phyloP scores from a whole-genome alignment of 2,113 vertebrate species.

The Delphinus delphis region DNA sequence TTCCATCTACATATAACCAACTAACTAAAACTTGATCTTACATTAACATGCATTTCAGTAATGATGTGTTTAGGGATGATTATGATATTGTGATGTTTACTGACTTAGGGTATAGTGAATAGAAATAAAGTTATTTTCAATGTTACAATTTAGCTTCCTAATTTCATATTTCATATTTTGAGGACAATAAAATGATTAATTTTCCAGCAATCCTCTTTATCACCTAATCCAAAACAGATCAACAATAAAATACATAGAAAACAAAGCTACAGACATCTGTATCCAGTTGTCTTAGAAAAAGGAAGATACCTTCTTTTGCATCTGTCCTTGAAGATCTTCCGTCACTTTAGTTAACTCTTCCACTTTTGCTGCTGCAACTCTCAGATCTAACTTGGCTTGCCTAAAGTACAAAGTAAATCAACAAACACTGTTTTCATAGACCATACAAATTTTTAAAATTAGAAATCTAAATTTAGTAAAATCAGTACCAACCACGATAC shows the following conservation, averaged over 20 bases:
- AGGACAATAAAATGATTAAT: neutral
- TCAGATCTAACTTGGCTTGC: slow-evolving; percentile 89
- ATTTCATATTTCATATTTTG: slow-evolving; percentile 41
- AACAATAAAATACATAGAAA: neutral
- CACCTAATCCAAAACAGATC: neutral
- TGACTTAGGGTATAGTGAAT: neutral
- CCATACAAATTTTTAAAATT: neutral
- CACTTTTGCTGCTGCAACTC: slow-evolving; percentile 87
- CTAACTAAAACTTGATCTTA: neutral
- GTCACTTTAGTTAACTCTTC: slow-evolving; percentile 89
- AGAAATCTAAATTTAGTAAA: neutral
- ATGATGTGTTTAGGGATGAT: neutral
- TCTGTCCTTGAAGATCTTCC: slow-evolving; percentile 87
- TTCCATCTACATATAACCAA: neutral
- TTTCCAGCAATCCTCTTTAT: neutral
- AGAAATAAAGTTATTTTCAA: neutral
- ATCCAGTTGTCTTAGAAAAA: neutral
- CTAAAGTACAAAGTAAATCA: slow-evolving; percentile 80
- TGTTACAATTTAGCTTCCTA: neutral
- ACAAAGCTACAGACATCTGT: neutral
- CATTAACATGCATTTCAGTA: neutral
- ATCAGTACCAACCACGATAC: neutral
- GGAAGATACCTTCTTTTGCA: slow-evolving; percentile 88
- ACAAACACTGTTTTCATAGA: neutral
- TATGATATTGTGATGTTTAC: neutral